Evolutionary conservation across 2,888 invertebrate genomes (phyloP).

Genomic region (Chymomyza fuscimana): DNA sequence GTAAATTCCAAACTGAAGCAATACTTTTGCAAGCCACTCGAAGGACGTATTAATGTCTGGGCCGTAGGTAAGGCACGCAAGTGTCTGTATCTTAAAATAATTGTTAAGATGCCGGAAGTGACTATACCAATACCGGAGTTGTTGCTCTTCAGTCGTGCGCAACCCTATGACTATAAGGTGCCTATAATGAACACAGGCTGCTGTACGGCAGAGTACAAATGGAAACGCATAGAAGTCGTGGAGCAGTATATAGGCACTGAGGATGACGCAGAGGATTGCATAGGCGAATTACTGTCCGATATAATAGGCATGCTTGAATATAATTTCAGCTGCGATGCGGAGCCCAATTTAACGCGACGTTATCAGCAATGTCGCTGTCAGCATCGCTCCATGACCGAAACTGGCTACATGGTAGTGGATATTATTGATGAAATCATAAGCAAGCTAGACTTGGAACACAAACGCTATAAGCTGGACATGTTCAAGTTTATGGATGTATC

Average conservation of each 20-base stretch:
- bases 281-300: conserved; percentile 65
- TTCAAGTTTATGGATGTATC: conserved; percentile 8
- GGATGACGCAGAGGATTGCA: conserved; percentile 55
- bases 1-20: conserved; percentile 50
- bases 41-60: conserved; percentile 62
- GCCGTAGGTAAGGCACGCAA: conserved; percentile 54
- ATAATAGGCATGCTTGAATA: conserved; percentile 65
- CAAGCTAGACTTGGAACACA: conserved; percentile 58
- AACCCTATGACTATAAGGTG: conserved; percentile 47
- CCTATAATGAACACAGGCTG: conserved; percentile 60
- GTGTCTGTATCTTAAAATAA: conserved; percentile 45
- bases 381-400: conserved; percentile 30
- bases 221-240: conserved; percentile 61
- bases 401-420: conserved; percentile 43
- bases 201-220: conserved; percentile 59
- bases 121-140: conserved; percentile 59
- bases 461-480: conserved; percentile 49
- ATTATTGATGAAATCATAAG: conserved; percentile 66
- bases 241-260: conserved; percentile 46
- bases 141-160: conserved; percentile 61
- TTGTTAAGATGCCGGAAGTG: conserved; percentile 59
- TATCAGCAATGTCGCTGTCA: conserved; percentile 67
- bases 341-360: conserved; percentile 57
- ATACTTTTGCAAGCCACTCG: conserved; percentile 45
- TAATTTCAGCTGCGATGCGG: conserved; percentile 50